A percentile compares a stretch with the other conserved stretches of the same genome.
Conservation (phyloP, 2,113 vertebrate species). For the Zingel zingel region DNA sequence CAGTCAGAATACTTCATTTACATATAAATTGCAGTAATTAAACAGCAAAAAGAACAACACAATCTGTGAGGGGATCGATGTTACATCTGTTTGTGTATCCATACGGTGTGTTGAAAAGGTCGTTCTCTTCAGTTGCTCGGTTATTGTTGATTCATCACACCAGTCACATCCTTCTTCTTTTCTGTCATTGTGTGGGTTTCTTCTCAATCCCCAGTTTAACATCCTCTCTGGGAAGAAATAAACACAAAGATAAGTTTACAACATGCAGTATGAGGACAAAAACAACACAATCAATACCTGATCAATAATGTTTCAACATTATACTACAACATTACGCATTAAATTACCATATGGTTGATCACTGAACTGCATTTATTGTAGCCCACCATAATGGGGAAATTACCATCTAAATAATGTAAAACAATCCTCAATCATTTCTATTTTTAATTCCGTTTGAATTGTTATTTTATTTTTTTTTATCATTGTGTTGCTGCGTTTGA, state of each 20-base stretch:
- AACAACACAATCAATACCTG: not conserved
- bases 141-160: slow-evolving; percentile 2
- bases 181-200: slow-evolving; percentile 25
- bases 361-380: not conserved
- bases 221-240: slow-evolving; percentile 40
- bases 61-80: slow-evolving; percentile 6
- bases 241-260: slow-evolving; percentile 11
- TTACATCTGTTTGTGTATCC: slow-evolving; percentile 15
- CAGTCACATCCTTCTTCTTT: not conserved
- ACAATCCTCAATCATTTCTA: not conserved
- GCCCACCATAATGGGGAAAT: not conserved
- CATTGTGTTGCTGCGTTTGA: not conserved
- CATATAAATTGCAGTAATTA: slow-evolving; percentile 1
- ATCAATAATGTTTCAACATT: not conserved
- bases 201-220: slow-evolving; percentile 40
- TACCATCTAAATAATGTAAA: not conserved
- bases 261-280: not conserved
- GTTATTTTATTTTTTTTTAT: not conserved
- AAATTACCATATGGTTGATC: not conserved
- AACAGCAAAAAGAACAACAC: slow-evolving; percentile 11
- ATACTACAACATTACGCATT: not conserved
- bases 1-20: slow-evolving; percentile 7
- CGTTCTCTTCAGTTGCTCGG: not conserved
- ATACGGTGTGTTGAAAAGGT: not conserved
- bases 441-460: not conserved